Conservation (phyloP, 2,797 vertebrate species). For the Sebastes variabilis region DNA sequence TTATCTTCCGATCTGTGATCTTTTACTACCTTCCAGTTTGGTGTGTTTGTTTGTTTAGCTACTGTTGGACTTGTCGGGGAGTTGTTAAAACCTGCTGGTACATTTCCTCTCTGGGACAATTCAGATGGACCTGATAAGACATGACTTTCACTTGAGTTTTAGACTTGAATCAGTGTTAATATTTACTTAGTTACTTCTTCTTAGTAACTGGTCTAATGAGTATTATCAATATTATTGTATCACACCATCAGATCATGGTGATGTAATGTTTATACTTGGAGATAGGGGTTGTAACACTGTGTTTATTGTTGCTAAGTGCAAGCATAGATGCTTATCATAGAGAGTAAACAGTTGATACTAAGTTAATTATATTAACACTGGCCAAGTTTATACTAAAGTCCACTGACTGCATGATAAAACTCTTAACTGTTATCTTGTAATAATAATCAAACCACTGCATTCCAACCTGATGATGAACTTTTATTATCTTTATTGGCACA, state of each 20-base stretch:
- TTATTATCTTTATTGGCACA: background rate
- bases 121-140: background rate
- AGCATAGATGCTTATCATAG: background rate
- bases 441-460: slow-evolving; percentile 3
- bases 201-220: background rate
- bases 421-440: background rate
- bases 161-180: background rate
- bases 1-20: background rate
- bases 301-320: slow-evolving; percentile 20
- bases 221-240: background rate
- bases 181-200: background rate
- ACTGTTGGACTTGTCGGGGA: background rate
- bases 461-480: background rate
- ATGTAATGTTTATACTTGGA: background rate
- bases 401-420: background rate
- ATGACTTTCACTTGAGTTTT: background rate
- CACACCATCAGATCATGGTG: background rate
- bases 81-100: background rate
- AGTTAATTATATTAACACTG: background rate
- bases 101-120: background rate
- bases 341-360: background rate
- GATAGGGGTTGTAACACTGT: background rate
- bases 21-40: background rate
- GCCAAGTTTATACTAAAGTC: background rate
- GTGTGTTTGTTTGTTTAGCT: background rate